phyloP scores from a whole-genome alignment of 2,113 vertebrate species.

The Nipponia nippon region DNA sequence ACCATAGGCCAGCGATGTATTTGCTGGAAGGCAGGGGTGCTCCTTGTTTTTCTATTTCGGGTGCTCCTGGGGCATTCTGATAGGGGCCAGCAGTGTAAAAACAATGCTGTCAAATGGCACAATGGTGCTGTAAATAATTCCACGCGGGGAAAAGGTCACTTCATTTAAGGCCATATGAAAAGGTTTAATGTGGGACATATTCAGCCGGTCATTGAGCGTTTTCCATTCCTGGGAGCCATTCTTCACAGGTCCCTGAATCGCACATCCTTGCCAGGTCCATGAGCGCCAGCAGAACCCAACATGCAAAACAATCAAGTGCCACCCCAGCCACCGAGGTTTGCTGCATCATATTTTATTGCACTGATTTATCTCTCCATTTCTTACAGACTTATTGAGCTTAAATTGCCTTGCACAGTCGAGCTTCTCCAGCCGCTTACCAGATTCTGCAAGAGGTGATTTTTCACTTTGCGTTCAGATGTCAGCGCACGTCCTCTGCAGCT shows the following conservation, averaged over 20 bases:
- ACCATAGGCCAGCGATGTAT: neutral
- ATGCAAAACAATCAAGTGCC: neutral
- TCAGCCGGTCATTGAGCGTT: neutral
- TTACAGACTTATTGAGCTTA: neutral
- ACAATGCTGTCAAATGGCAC: neutral
- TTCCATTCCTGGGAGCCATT: neutral
- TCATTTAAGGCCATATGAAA: neutral
- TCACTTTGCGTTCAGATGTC: neutral
- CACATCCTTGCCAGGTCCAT: neutral
- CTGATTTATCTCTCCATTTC: constrained; percentile 41
- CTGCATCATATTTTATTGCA: neutral
- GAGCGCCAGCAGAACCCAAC: neutral
- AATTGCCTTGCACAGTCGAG: neutral
- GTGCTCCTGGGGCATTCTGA: neutral
- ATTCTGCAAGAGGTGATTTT: constrained; percentile 23
- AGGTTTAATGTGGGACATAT: neutral
- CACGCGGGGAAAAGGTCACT: accelerated
- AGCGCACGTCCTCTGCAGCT: neutral
- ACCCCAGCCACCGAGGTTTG: neutral
- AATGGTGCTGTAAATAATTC: neutral
- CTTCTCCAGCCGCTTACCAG: neutral
- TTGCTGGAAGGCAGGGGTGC: neutral
- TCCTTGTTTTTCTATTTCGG: neutral
- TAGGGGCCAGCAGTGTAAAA: neutral
- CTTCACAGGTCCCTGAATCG: neutral